A percentile compares a stretch with the other conserved stretches of the same genome.
phyloP scores from a whole-genome alignment of 30 jellyfish, hydroid and myxozoan genomes.

The Mastigias papua region DNA sequence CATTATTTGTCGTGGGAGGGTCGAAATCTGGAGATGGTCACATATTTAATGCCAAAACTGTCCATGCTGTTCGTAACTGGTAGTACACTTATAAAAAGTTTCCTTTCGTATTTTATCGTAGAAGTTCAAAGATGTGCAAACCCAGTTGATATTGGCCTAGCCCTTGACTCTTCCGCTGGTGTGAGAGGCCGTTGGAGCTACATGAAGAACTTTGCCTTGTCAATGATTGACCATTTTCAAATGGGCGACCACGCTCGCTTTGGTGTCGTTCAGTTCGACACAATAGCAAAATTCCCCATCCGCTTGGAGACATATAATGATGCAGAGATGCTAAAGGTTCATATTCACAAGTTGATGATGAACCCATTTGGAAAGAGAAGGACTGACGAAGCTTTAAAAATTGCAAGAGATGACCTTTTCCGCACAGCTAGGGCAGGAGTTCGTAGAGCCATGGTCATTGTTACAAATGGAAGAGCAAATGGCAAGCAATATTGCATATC shows the following conservation, averaged over 20 bases:
- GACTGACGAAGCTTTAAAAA: conserved; percentile 87
- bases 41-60: too few species aligned
- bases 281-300: conserved; percentile 87
- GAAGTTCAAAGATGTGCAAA: conserved; percentile 55
- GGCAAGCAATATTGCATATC: too few species aligned
- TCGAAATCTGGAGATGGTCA: too few species aligned
- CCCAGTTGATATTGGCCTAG: conserved; percentile 91
- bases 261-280: conserved; percentile 91
- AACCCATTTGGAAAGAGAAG: conserved; percentile 93
- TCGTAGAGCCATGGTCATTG: conserved; percentile 72
- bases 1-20: too few species aligned
- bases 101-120: not conserved
- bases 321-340: conserved; percentile 77
- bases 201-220: conserved; percentile 67
- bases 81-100: too few species aligned
- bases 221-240: conserved; percentile 77
- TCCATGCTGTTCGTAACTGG: too few species aligned
- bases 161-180: conserved; percentile 92
- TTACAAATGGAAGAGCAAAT: conserved; percentile 82
- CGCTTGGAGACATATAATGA: conserved; percentile 83
- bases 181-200: conserved; percentile 90
- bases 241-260: conserved; percentile 90
- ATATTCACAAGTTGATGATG: conserved; percentile 65
- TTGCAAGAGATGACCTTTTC: conserved; percentile 82
- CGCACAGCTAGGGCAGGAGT: conserved; percentile 90